Percentiles rank a stretch among this genome's conserved stretches.
Evolutionary conservation across 2,888 invertebrate species (phyloP).

Genomic region (Lochmaea capreae): DNA sequence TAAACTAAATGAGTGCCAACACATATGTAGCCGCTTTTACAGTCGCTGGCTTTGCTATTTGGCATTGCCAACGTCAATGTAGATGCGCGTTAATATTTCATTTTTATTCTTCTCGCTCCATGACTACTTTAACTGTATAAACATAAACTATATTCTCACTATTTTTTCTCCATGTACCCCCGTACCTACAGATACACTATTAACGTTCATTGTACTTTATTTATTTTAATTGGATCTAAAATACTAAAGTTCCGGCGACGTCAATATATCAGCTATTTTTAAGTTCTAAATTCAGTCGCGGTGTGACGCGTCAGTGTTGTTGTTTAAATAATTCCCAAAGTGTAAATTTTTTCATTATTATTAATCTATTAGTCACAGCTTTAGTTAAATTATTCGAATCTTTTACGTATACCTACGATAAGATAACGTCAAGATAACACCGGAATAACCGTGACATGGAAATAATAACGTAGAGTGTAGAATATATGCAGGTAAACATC

Average conservation of each 20-base stretch:
- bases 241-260: conserved; percentile 19
- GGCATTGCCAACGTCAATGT: too few species aligned
- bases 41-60: too few species aligned
- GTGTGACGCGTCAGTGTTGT: neutral
- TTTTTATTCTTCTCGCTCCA: neutral
- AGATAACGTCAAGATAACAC: conserved; percentile 18
- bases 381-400: neutral
- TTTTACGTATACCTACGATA: conserved; percentile 2
- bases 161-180: neutral
- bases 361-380: conserved; percentile 12
- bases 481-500: neutral
- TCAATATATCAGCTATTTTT: conserved; percentile 31
- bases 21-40: too few species aligned
- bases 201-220: conserved; percentile 21
- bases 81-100: too few species aligned
- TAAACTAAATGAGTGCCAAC: too few species aligned
- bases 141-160: neutral
- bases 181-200: conserved; percentile 1
- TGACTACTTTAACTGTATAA: neutral
- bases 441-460: neutral
- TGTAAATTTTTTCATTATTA: neutral
- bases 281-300: conserved; percentile 17
- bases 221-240: conserved; percentile 32
- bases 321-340: neutral
- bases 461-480: neutral